phyloP scores from a whole-genome alignment of 2,888 invertebrate genomes.

The Halictus quadricinctus region DNA sequence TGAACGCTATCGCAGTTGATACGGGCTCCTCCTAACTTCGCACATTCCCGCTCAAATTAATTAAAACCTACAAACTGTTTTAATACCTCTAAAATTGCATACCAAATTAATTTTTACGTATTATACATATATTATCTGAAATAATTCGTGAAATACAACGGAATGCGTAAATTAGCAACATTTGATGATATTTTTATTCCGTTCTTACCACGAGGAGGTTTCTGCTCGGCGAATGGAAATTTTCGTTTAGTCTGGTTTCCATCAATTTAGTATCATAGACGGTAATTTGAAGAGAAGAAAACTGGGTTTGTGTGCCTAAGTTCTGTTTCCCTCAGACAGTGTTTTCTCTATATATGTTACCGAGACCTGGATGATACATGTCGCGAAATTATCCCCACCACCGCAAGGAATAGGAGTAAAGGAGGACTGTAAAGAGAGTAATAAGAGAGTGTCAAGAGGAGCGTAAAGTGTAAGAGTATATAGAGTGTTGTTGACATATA shows the following conservation, averaged over 20 bases:
- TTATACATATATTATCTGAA: not conserved
- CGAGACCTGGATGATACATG: too few relatives aligned
- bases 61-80: conserved; percentile 8
- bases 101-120: not conserved
- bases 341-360: too few relatives aligned
- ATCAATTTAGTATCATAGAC: not conserved
- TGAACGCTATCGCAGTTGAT: not conserved
- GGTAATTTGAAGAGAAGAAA: not conserved
- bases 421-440: too few relatives aligned
- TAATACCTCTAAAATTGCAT: not conserved
- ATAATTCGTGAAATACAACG: not conserved
- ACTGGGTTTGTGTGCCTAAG: not conserved
- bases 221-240: not conserved
- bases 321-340: not conserved
- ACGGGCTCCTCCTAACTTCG: not conserved
- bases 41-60: not conserved
- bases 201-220: not conserved
- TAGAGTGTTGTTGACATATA: too few relatives aligned
- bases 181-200: not conserved
- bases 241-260: not conserved
- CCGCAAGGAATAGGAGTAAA: too few relatives aligned
- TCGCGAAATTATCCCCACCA: too few relatives aligned
- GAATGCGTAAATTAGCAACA: not conserved
- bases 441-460: too few relatives aligned
- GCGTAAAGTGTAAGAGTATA: too few relatives aligned